phyloP scores from a whole-genome alignment of 2,113 vertebrate genomes.

The Eptesicus fuscus region DNA sequence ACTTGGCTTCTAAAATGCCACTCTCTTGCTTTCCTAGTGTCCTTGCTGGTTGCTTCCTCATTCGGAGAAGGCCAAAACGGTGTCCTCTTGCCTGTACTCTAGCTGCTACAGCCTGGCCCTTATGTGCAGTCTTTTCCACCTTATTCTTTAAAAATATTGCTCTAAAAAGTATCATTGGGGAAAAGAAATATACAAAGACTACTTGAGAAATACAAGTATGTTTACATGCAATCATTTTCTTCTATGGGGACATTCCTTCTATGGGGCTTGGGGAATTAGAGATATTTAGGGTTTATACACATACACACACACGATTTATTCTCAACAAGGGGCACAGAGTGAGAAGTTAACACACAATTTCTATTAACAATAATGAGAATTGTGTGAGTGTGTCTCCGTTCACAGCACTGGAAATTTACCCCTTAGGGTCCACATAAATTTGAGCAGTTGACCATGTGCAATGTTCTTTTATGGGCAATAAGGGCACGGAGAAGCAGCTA shows the following conservation, averaged over 20 bases:
- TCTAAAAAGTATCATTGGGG: background rate
- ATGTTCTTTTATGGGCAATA: constrained; percentile 81
- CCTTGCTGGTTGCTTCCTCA: background rate
- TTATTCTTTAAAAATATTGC: background rate
- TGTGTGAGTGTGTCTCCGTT: constrained; percentile 71
- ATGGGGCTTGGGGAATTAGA: background rate
- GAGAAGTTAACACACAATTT: constrained; percentile 69
- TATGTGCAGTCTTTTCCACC: background rate
- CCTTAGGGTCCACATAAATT: constrained; percentile 82
- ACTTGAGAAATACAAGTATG: background rate
- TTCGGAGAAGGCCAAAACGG: background rate
- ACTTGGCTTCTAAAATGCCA: fast-evolving
- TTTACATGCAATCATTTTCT: background rate
- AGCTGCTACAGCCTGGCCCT: background rate
- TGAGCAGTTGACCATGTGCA: constrained; percentile 79
- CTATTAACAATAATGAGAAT: constrained; percentile 73
- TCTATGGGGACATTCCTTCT: background rate
- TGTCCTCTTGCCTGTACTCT: fast-evolving
- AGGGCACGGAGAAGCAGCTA: constrained; percentile 73
- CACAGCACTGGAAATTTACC: constrained; percentile 77
- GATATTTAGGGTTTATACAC: background rate
- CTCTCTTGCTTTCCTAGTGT: background rate
- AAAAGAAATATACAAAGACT: background rate
- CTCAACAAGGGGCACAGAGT: constrained; percentile 48
- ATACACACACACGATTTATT: background rate